Evolutionary conservation across 2,113 vertebrate species (phyloP).

Genomic region (Toxotes jaculatrix): DNA sequence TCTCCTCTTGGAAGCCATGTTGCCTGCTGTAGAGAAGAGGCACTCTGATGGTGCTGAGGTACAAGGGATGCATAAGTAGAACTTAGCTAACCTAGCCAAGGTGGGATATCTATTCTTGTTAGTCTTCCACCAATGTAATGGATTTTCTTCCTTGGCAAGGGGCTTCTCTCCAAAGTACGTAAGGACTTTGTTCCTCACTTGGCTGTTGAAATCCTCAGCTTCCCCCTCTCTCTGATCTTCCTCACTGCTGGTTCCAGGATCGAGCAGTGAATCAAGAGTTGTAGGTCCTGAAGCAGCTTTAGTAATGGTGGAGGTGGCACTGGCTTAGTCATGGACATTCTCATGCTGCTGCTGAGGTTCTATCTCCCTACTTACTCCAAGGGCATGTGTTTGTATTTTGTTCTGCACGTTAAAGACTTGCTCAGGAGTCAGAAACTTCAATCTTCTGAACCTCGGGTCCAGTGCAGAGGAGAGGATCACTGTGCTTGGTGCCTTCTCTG

Average conservation of each 20-base stretch:
- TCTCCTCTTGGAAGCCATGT: conserved; percentile 1
- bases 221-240: too few species aligned
- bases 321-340: neutral
- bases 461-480: neutral
- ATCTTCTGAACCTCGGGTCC: neutral
- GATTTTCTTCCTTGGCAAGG: neutral
- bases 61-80: neutral
- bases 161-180: neutral
- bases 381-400: neutral
- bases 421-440: neutral
- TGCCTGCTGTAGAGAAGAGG: neutral
- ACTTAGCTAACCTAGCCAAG: neutral
- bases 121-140: neutral
- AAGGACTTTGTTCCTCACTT: neutral
- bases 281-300: neutral
- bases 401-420: neutral
- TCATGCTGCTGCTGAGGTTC: neutral
- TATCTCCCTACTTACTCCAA: neutral
- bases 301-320: neutral
- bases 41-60: conserved; percentile 1
- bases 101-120: neutral
- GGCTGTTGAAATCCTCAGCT: neutral
- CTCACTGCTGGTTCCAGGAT: too few species aligned
- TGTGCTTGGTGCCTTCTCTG: too few species aligned
- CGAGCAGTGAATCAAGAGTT: too few species aligned